Evolutionary conservation across 2,888 invertebrate species (phyloP), one percentile per base, ranked within the genome.

Genomic region (Cancer borealis): DNA sequence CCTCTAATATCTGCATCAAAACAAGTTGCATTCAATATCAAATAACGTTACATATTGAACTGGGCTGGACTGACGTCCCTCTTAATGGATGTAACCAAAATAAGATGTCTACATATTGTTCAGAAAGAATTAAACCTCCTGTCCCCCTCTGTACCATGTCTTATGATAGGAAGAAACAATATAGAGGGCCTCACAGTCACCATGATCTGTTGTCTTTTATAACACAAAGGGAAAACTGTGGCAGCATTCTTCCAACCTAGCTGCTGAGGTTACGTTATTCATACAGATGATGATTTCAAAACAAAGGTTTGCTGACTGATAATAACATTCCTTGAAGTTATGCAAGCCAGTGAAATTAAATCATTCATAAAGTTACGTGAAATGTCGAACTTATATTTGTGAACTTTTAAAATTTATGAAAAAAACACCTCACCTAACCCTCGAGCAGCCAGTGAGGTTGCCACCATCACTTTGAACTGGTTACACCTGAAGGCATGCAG

Each of bases 361-460:
- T 60, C 17, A 17, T 10, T 60, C 60, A 21, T 21, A 60, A 17
- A 3, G 60, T 5, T 21, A 60, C 17, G 21, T 21, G 21, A 60
- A 54, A 60, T 21, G 17, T 0, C 60, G 3, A 60, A 17, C 60
- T 60, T 60, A 21, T 60, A 60, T 21, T 60, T 5, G 21, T 10
- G 21, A 21, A 17, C 21, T 21, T 60, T 21, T 3, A 2, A 21
- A 60, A 60, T 54, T 54, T 17, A 60, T 4, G 12, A 60, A 49
- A 12, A 49, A 60, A 60, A 14, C 26, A 54, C 26, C 96, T 96
- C 96, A 98, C 98, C 98, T 0, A 99, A 97, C 0, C 99, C 99
- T 93, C 99, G 97, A 0, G 99, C 98, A 0, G 99, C 99, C 0
- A 99, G 99, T 0, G 98, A 98, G 0, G 99, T 99, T 0, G 99